Evolutionary conservation across 2,888 invertebrate genomes (phyloP).

Genomic region (Caenorhabditis panamensis): DNA sequence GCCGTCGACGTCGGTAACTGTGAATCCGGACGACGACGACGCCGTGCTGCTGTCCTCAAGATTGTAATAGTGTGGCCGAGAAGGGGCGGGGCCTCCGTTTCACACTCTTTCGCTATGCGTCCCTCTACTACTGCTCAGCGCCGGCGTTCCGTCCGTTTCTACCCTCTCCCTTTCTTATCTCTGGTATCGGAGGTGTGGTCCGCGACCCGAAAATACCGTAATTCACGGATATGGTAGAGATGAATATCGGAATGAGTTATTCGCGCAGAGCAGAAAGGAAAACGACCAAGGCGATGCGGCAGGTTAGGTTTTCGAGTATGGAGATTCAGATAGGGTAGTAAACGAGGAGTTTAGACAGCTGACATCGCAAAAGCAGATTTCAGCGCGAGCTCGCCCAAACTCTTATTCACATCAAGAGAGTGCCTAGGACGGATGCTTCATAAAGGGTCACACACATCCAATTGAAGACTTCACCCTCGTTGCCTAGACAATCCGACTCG

Average conservation of each 20-base stretch:
- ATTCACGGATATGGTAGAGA: conserved; percentile 17
- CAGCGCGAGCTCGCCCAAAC: no score
- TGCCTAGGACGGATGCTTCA: no score
- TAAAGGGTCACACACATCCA: no score
- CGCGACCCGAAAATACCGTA: conserved; percentile 36
- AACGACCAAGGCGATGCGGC: background rate
- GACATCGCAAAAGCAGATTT: background rate
- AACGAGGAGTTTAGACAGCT: background rate
- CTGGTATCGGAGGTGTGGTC: conserved; percentile 45
- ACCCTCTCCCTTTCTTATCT: conserved; percentile 52
- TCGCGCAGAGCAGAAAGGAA: background rate
- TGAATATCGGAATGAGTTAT: background rate
- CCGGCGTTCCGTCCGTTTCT: conserved; percentile 54
- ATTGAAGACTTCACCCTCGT: background rate
- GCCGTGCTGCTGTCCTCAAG: conserved; percentile 65
- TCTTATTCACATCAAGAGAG: no score
- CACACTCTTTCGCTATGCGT: conserved; percentile 61
- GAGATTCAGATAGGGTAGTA: background rate
- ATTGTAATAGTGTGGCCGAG: conserved; percentile 70
- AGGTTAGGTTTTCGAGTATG: background rate
- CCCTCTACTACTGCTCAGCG: conserved; percentile 59
- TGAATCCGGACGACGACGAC: conserved; percentile 44
- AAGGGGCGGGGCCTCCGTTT: conserved; percentile 67
- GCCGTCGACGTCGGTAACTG: conserved; percentile 4
- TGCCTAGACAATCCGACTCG: background rate